Evolutionary conservation across 2,797 vertebrate species (phyloP).

Genomic region (Smutsia gigantea): DNA sequence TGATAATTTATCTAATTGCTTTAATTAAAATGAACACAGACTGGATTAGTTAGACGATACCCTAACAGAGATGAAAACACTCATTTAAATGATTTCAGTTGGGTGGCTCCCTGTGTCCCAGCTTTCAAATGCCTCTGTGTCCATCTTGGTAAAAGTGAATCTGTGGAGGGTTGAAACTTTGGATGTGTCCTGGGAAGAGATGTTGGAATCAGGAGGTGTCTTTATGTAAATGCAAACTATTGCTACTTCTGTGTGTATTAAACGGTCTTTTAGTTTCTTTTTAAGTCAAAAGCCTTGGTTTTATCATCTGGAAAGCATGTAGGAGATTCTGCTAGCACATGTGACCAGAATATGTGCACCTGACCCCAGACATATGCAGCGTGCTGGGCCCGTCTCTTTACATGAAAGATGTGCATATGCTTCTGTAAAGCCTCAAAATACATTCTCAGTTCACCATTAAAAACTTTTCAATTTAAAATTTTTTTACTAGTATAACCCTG

Average conservation of each 20-base stretch:
- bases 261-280: not conserved
- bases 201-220: fast-evolving
- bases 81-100: too few relatives aligned
- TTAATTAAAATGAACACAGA: not conserved
- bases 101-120: fast-evolving
- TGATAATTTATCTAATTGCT: not conserved
- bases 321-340: fast-evolving
- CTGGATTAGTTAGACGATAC: not conserved
- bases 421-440: fast-evolving
- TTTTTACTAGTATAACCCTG: not conserved
- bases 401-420: not conserved
- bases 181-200: not conserved
- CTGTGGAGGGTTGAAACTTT: not conserved
- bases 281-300: not conserved
- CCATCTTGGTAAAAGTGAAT: too few relatives aligned
- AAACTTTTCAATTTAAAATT: not conserved
- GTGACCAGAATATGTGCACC: fast-evolving
- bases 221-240: not conserved
- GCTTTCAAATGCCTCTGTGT: not conserved
- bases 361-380: fast-evolving
- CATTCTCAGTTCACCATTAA: too few relatives aligned
- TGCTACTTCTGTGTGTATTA: not conserved
- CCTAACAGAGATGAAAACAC: fast-evolving
- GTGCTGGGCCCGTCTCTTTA: fast-evolving
- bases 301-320: not conserved